These are phyloP conservation scores for Notodonta ziczac DNA, from an alignment of 2,888 invertebrate genomes.

Conservation along the genomic window DNA sequence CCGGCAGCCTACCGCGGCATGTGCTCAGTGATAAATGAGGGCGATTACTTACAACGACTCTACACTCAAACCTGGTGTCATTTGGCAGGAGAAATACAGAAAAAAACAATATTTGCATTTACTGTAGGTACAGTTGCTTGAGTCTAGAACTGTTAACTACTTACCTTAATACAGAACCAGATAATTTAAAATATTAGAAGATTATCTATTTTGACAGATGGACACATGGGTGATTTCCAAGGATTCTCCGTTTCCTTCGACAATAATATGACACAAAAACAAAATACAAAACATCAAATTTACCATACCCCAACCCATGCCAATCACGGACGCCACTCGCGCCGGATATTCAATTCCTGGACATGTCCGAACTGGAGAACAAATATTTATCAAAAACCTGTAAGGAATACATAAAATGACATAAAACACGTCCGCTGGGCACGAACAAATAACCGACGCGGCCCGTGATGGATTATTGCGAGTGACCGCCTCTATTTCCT, in stretches of 20 bases:
- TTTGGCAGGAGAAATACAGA: too few species aligned
- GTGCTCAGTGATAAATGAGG: conserved; percentile 59
- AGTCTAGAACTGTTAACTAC: too few species aligned
- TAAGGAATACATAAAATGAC: conserved; percentile 83
- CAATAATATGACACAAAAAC: not conserved
- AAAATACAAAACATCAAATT: not conserved
- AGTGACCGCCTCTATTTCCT: conserved; percentile 84
- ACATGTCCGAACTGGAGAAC: conserved; percentile 79
- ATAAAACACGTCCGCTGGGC: conserved; percentile 73
- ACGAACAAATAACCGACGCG: conserved; percentile 69
- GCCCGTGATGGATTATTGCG: conserved; percentile 82
- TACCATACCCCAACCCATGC: conserved; percentile 53
- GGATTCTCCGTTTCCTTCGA: not conserved
- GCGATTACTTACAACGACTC: conserved; percentile 52
- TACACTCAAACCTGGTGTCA: not conserved
- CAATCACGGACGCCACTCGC: conserved; percentile 68
- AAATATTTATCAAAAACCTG: conserved; percentile 84
- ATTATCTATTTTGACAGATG: too few species aligned
- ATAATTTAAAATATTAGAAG: too few species aligned
- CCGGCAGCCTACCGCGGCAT: conserved; percentile 45
- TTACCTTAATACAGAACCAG: too few species aligned
- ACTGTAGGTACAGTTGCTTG: too few species aligned
- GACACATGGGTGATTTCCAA: not conserved
- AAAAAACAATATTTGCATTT: too few species aligned
- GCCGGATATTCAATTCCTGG: conserved; percentile 82